phyloP scores from a whole-genome alignment of 2,888 invertebrate species.

The Allophyes oxyacanthae region DNA sequence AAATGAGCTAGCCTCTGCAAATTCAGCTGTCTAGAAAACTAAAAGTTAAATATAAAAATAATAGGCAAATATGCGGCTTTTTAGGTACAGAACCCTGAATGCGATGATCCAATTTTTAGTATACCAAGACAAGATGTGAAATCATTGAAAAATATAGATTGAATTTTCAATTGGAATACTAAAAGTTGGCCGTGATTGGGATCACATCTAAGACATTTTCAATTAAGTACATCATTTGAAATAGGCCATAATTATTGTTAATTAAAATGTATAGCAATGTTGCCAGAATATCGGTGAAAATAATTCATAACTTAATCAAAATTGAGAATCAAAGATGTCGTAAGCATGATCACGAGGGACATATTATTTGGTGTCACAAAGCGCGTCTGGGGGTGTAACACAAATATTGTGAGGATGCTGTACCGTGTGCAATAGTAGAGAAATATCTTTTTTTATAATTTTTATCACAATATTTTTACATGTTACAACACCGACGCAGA shows the following conservation, averaged over 20 bases:
- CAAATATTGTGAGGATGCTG: conserved; percentile 58
- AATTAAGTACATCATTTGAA: conserved; percentile 49
- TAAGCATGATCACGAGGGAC: conserved; percentile 69
- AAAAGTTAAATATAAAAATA: conserved; percentile 36
- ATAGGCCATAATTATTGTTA: conserved; percentile 63
- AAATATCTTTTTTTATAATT: conserved; percentile 44
- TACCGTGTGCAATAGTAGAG: conserved; percentile 46
- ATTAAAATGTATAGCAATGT: conserved; percentile 60
- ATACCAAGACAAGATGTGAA: conserved; percentile 41
- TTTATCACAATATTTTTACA: conserved; percentile 61
- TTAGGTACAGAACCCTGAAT: conserved; percentile 55
- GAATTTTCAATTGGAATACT: conserved; percentile 46
- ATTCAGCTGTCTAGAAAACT: conserved; percentile 30
- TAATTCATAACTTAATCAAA: conserved; percentile 41
- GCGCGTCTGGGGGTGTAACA: conserved; percentile 59
- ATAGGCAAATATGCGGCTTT: conserved; percentile 46
- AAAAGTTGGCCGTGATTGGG: conserved; percentile 59
- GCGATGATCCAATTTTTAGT: conserved; percentile 55
- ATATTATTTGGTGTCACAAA: conserved; percentile 54
- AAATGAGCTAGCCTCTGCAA: conserved; percentile 48
- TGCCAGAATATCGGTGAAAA: conserved; percentile 58
- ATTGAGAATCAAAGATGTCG: conserved; percentile 51
- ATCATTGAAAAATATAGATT: conserved; percentile 28
- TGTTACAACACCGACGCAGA: conserved; percentile 63
- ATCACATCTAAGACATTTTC: conserved; percentile 62